A percentile compares a stretch with the other conserved stretches of the same genome.
phyloP scores from a whole-genome alignment of 2,888 invertebrate genomes.

The Cyclophora punctaria region DNA sequence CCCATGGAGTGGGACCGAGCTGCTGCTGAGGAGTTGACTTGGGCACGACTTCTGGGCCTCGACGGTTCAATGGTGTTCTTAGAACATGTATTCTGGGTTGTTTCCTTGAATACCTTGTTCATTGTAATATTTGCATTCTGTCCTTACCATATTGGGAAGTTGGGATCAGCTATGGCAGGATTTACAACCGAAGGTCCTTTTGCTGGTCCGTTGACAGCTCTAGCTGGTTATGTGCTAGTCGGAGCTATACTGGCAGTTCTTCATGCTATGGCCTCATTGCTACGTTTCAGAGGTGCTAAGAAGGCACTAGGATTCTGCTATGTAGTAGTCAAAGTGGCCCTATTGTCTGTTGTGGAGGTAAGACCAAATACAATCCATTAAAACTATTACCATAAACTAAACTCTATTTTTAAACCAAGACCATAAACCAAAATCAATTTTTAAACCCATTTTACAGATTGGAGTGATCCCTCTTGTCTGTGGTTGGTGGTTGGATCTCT shows the following conservation, averaged over 20 bases:
- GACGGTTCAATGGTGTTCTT: constrained; percentile 98
- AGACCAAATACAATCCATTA: constrained; percentile 14
- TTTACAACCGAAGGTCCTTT: constrained; percentile 83
- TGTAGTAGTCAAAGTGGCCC: constrained; percentile 91
- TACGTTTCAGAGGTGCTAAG: constrained; percentile 86
- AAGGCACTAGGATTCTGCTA: constrained; percentile 94
- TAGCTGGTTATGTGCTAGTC: constrained; percentile 94
- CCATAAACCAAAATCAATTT: too few species aligned
- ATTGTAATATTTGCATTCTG: constrained; percentile 98
- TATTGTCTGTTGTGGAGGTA: constrained; percentile 96
- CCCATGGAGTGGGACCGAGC: constrained; percentile 99
- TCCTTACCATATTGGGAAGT: constrained; percentile 95
- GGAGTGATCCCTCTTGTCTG: constrained; percentile 97
- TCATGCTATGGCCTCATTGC: constrained; percentile 87
- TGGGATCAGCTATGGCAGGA: constrained; percentile 80
- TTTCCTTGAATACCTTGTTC: constrained; percentile 96
- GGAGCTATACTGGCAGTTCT: constrained; percentile 87
- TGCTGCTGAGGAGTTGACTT: constrained; percentile 97
- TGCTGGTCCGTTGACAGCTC: constrained; percentile 92
- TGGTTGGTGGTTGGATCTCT: constrained; percentile 99
- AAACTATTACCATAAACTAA: too few species aligned
- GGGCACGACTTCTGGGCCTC: constrained; percentile 96
- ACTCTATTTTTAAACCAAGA: too few species aligned
- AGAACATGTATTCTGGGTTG: constrained; percentile 99
- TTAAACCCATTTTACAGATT: constrained; percentile 65